These are phyloP conservation scores for Etheostoma cragini DNA, from an alignment of 2,113 vertebrate species.

Conservation along the genomic window DNA sequence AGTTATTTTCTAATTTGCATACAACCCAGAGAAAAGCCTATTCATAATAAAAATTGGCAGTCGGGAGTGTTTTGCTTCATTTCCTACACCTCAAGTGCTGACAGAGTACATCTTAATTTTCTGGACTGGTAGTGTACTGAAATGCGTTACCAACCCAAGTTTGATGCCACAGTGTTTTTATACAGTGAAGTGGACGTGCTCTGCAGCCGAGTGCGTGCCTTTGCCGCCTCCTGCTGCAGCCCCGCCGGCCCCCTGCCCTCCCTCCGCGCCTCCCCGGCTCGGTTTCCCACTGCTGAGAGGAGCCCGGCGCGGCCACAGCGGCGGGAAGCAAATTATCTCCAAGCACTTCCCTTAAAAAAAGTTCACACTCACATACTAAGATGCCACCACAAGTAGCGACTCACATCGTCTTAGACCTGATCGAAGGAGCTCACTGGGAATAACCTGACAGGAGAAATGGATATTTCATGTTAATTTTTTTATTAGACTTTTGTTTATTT, in stretches of 20 bases:
- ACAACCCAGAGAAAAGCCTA: not conserved
- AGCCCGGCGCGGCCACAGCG: constrained; percentile 82
- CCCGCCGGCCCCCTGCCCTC: constrained; percentile 54
- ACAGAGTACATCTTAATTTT: not conserved
- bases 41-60: not conserved
- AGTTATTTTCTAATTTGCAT: no score
- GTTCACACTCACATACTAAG: constrained; percentile 70
- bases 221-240: constrained; percentile 69
- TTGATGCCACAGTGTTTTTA: not conserved
- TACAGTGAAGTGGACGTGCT: not conserved
- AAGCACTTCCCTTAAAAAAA: constrained; percentile 72
- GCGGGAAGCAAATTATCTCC: constrained; percentile 82
- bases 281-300: constrained; percentile 82
- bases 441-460: constrained; percentile 54
- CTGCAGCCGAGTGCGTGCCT: constrained; percentile 30
- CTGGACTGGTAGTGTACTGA: not conserved
- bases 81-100: not conserved
- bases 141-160: not conserved
- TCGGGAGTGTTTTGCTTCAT: not conserved
- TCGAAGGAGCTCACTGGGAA: constrained; percentile 51
- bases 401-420: constrained; percentile 61
- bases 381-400: constrained; percentile 71
- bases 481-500: not conserved
- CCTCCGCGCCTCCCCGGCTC: constrained; percentile 76
- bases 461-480: constrained; percentile 34